Percentiles rank a stretch among this genome's conserved stretches.
Evolutionary conservation across 2,113 vertebrate genomes (phyloP).

Genomic region (Ophiodon elongatus): DNA sequence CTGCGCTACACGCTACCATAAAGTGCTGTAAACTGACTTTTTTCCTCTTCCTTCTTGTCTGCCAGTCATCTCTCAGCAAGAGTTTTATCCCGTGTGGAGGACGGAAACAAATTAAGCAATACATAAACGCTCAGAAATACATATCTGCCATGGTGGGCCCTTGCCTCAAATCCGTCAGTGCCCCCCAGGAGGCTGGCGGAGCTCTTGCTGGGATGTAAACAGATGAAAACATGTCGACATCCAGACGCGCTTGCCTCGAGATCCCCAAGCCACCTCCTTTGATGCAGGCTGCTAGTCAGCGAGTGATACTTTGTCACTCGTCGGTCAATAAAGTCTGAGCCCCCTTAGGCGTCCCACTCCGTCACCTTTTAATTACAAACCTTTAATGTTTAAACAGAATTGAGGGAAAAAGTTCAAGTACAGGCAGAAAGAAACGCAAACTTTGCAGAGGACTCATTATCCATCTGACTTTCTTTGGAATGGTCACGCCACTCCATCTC

Average conservation of each 20-base stretch:
- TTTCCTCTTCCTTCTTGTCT: conserved; percentile 30
- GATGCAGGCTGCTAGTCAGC: conserved; percentile 18
- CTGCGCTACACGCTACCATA: background rate
- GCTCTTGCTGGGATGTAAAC: conserved; percentile 54
- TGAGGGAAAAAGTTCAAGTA: conserved; percentile 69
- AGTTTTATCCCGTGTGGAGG: conserved; percentile 46
- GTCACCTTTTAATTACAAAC: conserved; percentile 83
- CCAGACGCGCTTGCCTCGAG: conserved; percentile 39
- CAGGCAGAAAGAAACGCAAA: conserved; percentile 43
- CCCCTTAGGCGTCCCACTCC: conserved; percentile 64
- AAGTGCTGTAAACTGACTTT: conserved; percentile 43
- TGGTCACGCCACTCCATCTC: conserved; percentile 7
- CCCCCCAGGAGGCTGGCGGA: conserved; percentile 43
- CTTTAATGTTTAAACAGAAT: conserved; percentile 84
- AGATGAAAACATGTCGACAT: conserved; percentile 66
- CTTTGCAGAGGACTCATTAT: conserved; percentile 53
- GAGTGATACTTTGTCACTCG: conserved; percentile 67
- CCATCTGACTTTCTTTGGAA: conserved; percentile 40
- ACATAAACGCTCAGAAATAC: conserved; percentile 58
- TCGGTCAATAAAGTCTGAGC: conserved; percentile 75
- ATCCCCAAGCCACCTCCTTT: conserved; percentile 4
- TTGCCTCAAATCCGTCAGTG: conserved; percentile 41
- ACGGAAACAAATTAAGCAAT: conserved; percentile 71
- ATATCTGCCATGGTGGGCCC: conserved; percentile 46
- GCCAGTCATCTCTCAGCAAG: conserved; percentile 63